Evolutionary conservation across 2,113 vertebrate species (phyloP).

Genomic region (Microtus richardsoni): DNA sequence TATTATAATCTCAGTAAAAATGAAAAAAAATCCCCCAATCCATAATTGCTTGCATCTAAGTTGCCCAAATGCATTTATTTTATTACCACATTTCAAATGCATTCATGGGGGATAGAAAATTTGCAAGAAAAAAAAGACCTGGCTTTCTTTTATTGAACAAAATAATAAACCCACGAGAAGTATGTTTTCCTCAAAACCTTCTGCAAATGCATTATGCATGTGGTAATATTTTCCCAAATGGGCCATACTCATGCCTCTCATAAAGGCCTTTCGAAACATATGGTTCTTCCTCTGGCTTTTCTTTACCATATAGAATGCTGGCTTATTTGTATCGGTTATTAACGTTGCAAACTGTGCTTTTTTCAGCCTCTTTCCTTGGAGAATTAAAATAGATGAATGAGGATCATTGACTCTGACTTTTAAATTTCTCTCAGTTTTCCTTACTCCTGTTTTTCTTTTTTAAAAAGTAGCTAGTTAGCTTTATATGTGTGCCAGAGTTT

Average conservation of each 20-base stretch:
- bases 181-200: slow-evolving; percentile 34
- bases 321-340: background rate
- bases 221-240: slow-evolving; percentile 25
- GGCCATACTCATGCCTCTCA: background rate
- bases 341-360: background rate
- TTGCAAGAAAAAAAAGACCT: background rate
- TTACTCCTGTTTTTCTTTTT: background rate
- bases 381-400: background rate
- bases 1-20: background rate
- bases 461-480: background rate
- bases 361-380: slow-evolving; percentile 27
- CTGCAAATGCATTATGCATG: background rate
- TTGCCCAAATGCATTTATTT: background rate
- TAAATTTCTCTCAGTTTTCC: slow-evolving; percentile 9
- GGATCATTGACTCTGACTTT: background rate
- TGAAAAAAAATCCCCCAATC: background rate
- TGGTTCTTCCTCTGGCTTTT: background rate
- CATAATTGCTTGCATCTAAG: background rate
- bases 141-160: slow-evolving; percentile 22
- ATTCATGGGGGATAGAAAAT: background rate
- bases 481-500: background rate
- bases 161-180: background rate
- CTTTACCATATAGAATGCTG: background rate
- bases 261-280: slow-evolving; percentile 7
- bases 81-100: background rate